Evolutionary conservation across 2,888 invertebrate genomes (phyloP).

Genomic region (Agrotis ipsilon): DNA sequence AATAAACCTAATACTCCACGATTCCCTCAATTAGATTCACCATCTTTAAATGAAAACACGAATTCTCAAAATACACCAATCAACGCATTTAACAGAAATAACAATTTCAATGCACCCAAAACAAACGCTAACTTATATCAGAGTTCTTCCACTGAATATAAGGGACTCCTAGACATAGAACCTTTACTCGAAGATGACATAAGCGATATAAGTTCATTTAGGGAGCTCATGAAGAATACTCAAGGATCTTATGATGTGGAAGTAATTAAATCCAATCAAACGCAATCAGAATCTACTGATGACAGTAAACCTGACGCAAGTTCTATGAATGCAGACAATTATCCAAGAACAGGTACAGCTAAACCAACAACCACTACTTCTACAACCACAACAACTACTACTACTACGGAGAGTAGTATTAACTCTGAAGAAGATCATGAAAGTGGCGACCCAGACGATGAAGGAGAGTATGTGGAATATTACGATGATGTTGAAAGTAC

Average conservation of each 20-base stretch:
- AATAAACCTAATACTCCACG: slow-evolving; percentile 79
- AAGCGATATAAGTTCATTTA: slow-evolving; percentile 87
- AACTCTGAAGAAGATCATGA: slow-evolving; percentile 71
- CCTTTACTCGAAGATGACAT: slow-evolving; percentile 91
- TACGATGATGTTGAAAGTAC: slow-evolving; percentile 83
- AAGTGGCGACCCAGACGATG: slow-evolving; percentile 76
- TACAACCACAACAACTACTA: slow-evolving; percentile 44
- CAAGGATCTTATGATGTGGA: slow-evolving; percentile 89
- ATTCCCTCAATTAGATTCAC: slow-evolving; percentile 77
- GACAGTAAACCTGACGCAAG: slow-evolving; percentile 87
- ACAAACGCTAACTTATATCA: slow-evolving; percentile 73
- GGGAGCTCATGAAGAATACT: slow-evolving; percentile 87
- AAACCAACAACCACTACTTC: slow-evolving; percentile 67
- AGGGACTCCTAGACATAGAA: slow-evolving; percentile 90
- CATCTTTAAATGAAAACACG: slow-evolving; percentile 70
- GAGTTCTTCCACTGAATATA: slow-evolving; percentile 86
- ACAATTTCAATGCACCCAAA: slow-evolving; percentile 71
- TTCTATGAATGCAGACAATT: slow-evolving; percentile 84
- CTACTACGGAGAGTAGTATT: slow-evolving; percentile 61
- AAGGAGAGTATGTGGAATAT: slow-evolving; percentile 84
- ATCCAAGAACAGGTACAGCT: slow-evolving; percentile 73
- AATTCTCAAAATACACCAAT: slow-evolving; percentile 66
- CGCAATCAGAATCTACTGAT: slow-evolving; percentile 70
- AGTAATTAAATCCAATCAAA: slow-evolving; percentile 88
- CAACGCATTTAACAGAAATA: slow-evolving; percentile 69